Evolutionary conservation across 2,888 invertebrate species (phyloP).

Genomic region (Drosophila pegasa): DNA sequence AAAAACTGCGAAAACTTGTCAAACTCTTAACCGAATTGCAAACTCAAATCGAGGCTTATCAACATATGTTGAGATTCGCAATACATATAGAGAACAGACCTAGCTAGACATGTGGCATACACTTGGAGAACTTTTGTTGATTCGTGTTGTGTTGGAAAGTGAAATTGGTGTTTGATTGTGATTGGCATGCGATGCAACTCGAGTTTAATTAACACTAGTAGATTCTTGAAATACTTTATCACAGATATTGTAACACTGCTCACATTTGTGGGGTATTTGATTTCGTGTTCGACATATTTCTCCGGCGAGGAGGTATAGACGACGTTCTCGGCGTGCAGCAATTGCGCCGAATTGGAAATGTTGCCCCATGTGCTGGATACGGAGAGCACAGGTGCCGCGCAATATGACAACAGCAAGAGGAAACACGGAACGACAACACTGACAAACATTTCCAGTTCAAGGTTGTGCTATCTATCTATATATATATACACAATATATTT

Average conservation of each 20-base stretch:
- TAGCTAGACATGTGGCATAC: conserved; percentile 10
- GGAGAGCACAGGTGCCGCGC: conserved; percentile 69
- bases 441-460: conserved; percentile 27
- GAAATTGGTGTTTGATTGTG: background rate
- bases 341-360: conserved; percentile 81
- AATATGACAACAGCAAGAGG: conserved; percentile 47
- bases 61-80: background rate
- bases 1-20: background rate
- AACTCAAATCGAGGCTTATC: conserved; percentile 6
- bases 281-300: conserved; percentile 81
- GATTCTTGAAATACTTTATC: background rate
- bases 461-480: conserved; percentile 1
- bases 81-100: background rate
- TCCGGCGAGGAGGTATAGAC: conserved; percentile 77
- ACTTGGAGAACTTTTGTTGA: background rate
- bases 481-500: background rate
- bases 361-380: conserved; percentile 83
- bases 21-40: background rate
- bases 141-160: background rate
- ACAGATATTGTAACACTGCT: conserved; percentile 30
- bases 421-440: conserved; percentile 30
- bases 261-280: conserved; percentile 82
- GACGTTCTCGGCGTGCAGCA: conserved; percentile 80
- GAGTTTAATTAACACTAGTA: conserved; percentile 5
- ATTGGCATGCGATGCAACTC: background rate